Evolutionary conservation across 2,888 invertebrate genomes (phyloP).

Genomic region (Brenthis hecate): DNA sequence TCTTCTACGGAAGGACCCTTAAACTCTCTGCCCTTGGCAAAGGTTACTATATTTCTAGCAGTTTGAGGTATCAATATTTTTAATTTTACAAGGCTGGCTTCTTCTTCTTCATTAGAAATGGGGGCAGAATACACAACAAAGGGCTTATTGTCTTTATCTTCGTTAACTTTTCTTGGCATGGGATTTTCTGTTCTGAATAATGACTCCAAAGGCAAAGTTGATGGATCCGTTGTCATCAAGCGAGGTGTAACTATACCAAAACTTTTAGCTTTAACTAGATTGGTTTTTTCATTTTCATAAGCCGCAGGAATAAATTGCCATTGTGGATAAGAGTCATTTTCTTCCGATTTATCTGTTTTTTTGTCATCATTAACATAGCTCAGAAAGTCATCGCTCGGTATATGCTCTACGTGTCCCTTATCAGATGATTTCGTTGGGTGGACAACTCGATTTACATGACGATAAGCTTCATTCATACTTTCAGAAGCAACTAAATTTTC

Average conservation of each 20-base stretch:
- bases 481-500: conserved; percentile 78
- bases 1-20: conserved; percentile 59
- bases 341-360: conserved; percentile 54
- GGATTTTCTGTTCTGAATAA: conserved; percentile 83
- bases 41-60: conserved; percentile 64
- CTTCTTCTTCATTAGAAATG: conserved; percentile 58
- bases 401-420: conserved; percentile 55
- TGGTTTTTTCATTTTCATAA: conserved; percentile 67
- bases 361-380: conserved; percentile 70
- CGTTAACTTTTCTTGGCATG: conserved; percentile 53
- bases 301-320: conserved; percentile 79
- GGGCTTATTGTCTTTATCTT: conserved; percentile 58
- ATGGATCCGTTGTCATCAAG: conserved; percentile 77
- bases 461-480: conserved; percentile 76
- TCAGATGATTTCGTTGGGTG: conserved; percentile 45
- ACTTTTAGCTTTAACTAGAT: conserved; percentile 54
- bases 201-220: conserved; percentile 86
- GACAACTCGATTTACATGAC: conserved; percentile 60
- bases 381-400: conserved; percentile 63
- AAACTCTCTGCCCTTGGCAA: conserved; percentile 70
- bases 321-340: conserved; percentile 50
- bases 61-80: conserved; percentile 62
- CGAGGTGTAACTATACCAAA: conserved; percentile 71
- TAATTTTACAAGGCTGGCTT: conserved; percentile 61
- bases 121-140: conserved; percentile 77